phyloP scores from a whole-genome alignment of 2,888 invertebrate genomes.

The Aquatica leii region DNA sequence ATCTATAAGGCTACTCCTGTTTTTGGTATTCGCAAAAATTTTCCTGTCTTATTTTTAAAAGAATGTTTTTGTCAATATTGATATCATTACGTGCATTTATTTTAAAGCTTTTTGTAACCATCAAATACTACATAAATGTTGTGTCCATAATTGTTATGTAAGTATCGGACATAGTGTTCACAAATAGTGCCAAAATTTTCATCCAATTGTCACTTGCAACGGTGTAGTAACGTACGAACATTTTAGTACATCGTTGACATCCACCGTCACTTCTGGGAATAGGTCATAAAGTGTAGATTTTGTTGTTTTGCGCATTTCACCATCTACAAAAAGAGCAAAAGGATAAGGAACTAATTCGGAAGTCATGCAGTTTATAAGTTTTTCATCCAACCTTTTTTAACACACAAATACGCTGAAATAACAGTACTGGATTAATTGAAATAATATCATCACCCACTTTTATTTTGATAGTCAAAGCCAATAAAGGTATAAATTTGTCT shows the following conservation, averaged over 20 bases:
- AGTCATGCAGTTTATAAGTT: neutral
- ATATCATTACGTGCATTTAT: conserved; percentile 9
- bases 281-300: neutral
- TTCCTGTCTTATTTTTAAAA: conserved; percentile 29
- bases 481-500: conserved; percentile 6
- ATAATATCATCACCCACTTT: neutral
- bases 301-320: neutral
- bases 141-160: conserved; percentile 7
- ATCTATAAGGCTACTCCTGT: conserved; percentile 29
- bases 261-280: neutral
- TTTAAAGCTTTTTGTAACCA: conserved; percentile 4
- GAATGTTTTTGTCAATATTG: conserved; percentile 30
- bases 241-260: conserved; percentile 8
- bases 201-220: conserved; percentile 6
- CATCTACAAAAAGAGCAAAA: neutral
- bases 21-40: conserved; percentile 34
- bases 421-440: neutral
- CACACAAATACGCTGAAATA: neutral
- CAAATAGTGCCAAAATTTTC: neutral
- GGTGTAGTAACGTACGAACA: conserved; percentile 7
- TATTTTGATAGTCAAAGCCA: neutral
- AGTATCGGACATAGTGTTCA: conserved; percentile 5
- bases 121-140: conserved; percentile 14
- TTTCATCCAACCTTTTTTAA: neutral
- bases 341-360: neutral